Evolutionary conservation across 1,140 invertebrate genomes (phyloP).

Genomic region (Paralvinella palmiformis): DNA sequence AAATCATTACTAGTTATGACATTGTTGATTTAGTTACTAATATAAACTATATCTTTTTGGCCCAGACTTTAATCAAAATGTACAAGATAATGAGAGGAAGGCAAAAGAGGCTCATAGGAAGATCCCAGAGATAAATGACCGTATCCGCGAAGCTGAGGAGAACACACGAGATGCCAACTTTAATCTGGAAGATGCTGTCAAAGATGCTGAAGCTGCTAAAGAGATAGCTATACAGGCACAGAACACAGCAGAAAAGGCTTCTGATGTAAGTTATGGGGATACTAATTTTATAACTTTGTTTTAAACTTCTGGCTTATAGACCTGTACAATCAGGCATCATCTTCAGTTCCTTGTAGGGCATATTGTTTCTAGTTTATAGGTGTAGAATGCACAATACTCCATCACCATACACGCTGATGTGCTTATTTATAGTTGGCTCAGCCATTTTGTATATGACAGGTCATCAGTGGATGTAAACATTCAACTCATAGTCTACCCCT

Average conservation of each 20-base stretch:
- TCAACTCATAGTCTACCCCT: too few species aligned
- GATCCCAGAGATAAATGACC: conserved; percentile 57
- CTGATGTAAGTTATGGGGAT: conserved; percentile 55
- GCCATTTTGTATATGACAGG: too few species aligned
- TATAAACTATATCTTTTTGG: not conserved
- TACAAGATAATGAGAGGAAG: conserved; percentile 67
- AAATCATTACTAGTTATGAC: too few species aligned
- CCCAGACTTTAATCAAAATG: conserved; percentile 80
- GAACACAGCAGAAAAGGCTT: conserved; percentile 64
- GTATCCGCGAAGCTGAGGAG: conserved; percentile 61
- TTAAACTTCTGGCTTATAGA: not conserved
- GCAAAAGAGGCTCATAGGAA: conserved; percentile 64
- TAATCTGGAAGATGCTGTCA: conserved; percentile 65
- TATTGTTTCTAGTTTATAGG: too few species aligned
- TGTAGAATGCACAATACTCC: too few species aligned
- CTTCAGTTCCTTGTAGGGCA: too few species aligned
- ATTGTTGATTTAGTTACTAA: not conserved
- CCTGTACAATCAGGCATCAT: too few species aligned
- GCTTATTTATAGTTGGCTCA: too few species aligned
- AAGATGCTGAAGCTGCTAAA: conserved; percentile 69
- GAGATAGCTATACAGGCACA: conserved; percentile 72
- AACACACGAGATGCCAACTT: conserved; percentile 55
- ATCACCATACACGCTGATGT: too few species aligned
- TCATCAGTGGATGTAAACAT: too few species aligned
- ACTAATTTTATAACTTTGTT: not conserved